Evolutionary conservation across 2,113 vertebrate genomes (phyloP), one percentile per base, ranked within the genome.

Genomic region (Mionectes macconnelli): DNA sequence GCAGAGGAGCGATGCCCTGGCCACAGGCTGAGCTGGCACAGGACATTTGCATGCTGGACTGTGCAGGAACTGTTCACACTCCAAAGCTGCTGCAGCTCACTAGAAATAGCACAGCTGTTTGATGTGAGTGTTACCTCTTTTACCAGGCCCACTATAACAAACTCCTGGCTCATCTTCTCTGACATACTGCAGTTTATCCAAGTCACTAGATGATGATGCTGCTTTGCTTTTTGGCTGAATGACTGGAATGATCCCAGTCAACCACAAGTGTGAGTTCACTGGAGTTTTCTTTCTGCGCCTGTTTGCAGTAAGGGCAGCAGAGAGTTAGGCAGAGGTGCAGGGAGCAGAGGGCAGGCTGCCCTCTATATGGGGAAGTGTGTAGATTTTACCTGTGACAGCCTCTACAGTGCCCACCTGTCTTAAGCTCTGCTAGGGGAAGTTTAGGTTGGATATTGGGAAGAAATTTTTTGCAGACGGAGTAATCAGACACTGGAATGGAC

Each of bases 331-430:
- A 6, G 77, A 53, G 49, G 27, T 14, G 23, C 12, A 4, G 20
- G 14, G 19, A 9, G 8, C 6, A 5, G 42, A n/a, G 21, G 19
- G 6, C 4, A 5, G 53, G 42, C 12, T 91, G 47, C 67, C 0
- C 0, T 37, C 0, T 37, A 8, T 0, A 8, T 0, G 0, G 19
- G 6, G 11, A 27, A 6, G 4, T 21, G 27, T 3, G 4, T 31
- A 67, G 86, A 42, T 72, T 19, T 33, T 14, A 15, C 16, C 27
- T 40, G 8, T 10, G 12, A 40, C 39, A 55, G 25, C 12, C 14
- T 68, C 20, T 21, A 1, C 1, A 6, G 30, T 9, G 14, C 57
- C 49, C 52, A 55, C 10, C 23, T n/a, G 5, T 14, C 33, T 83
- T 16, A 30, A 70, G 37, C 42, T 55, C 50, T 52, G 50, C 50